phyloP scores from a whole-genome alignment of 2,113 vertebrate species.

The Danionella cerebrum region DNA sequence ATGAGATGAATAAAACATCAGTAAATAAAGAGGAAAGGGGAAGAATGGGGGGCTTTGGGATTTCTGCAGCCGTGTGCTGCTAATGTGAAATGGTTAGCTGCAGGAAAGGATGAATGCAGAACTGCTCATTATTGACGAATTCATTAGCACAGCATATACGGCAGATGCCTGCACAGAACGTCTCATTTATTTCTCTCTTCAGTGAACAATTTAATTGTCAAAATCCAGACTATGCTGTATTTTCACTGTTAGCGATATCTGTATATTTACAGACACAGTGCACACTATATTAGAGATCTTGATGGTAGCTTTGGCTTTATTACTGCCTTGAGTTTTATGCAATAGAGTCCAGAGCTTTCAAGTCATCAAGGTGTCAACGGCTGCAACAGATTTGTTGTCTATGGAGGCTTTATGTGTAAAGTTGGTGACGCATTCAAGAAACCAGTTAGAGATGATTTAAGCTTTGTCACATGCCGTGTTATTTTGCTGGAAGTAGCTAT shows the following conservation, averaged over 20 bases:
- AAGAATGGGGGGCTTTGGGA: not conserved
- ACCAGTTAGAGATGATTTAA: too few species aligned
- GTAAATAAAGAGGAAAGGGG: not conserved
- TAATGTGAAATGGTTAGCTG: not conserved
- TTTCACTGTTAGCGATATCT: not conserved
- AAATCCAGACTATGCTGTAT: not conserved
- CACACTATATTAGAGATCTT: too few species aligned
- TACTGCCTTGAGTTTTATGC: too few species aligned
- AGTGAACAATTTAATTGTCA: not conserved
- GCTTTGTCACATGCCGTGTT: too few species aligned
- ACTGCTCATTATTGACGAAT: not conserved
- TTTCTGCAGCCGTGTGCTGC: not conserved
- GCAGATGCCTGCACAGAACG: not conserved
- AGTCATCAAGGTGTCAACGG: too few species aligned
- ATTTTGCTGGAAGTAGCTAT: too few species aligned
- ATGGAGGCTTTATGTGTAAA: too few species aligned
- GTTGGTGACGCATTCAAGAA: too few species aligned
- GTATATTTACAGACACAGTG: not conserved
- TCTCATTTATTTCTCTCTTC: not conserved
- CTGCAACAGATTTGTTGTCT: too few species aligned
- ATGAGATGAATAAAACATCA: constrained; percentile 12
- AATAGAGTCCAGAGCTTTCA: too few species aligned
- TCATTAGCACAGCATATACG: not conserved
- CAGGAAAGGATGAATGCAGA: not conserved
- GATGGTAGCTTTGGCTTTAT: too few species aligned